These are phyloP conservation scores for Artemia sp. DNA, from an alignment of 2,888 invertebrate genomes.

Conservation along the genomic window DNA sequence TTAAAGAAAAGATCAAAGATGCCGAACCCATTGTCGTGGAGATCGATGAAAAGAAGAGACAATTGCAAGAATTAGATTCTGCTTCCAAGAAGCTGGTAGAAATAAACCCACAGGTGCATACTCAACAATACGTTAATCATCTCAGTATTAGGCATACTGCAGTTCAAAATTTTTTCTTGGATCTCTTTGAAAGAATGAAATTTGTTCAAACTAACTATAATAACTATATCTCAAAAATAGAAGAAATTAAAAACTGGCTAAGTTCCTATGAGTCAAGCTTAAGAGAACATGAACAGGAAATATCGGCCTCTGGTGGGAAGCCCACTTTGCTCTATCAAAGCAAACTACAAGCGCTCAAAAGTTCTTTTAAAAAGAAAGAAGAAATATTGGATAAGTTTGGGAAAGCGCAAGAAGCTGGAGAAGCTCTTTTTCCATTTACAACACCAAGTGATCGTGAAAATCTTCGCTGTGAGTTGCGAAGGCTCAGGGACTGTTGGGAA, in stretches of 20 bases:
- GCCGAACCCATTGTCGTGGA: conserved; percentile 45
- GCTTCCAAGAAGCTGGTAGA: conserved; percentile 53
- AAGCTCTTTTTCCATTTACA: conserved; percentile 67
- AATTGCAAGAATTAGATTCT: conserved; percentile 47
- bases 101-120: conserved; percentile 63
- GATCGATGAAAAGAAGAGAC: conserved; percentile 45
- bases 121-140: conserved; percentile 60
- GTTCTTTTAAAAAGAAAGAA: conserved; percentile 53
- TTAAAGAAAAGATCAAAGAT: conserved; percentile 50
- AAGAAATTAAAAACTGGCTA: conserved; percentile 60
- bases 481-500: conserved; percentile 64
- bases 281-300: conserved; percentile 44
- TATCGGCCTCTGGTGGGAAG: conserved; percentile 46
- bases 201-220: conserved; percentile 51
- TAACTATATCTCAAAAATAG: conserved; percentile 46
- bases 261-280: conserved; percentile 55
- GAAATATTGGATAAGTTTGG: conserved; percentile 58
- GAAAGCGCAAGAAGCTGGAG: conserved; percentile 65
- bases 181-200: conserved; percentile 51
- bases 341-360: conserved; percentile 56
- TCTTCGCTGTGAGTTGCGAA: conserved; percentile 61
- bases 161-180: conserved; percentile 49
- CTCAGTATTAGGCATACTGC: conserved; percentile 56
- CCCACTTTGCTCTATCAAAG: conserved; percentile 47
- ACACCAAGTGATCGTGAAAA: conserved; percentile 70